These are phyloP conservation scores for sheep (Ovis aries) DNA, from an alignment of 2,113 vertebrate species.

Conservation along the genomic window DNA sequence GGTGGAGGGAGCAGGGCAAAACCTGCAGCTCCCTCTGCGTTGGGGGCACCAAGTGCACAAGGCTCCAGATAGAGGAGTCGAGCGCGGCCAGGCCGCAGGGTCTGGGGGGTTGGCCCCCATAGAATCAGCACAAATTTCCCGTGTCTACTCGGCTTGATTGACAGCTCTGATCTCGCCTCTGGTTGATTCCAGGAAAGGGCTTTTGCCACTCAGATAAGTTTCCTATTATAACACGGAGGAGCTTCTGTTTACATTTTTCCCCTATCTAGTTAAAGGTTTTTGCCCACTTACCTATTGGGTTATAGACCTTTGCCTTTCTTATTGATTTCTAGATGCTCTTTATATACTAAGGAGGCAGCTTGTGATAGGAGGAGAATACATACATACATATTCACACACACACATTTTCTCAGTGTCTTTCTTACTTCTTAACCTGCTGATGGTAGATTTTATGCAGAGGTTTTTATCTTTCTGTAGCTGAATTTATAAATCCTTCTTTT, in stretches of 20 bases:
- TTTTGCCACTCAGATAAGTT: background rate
- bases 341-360: background rate
- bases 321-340: background rate
- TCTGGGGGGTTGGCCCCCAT: background rate
- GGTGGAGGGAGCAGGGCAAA: accelerated
- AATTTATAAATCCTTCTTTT: background rate
- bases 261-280: background rate
- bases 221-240: background rate
- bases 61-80: accelerated
- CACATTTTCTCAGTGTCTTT: background rate
- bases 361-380: background rate
- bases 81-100: background rate
- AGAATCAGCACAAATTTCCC: background rate
- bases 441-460: background rate
- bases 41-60: accelerated
- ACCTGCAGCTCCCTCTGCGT: accelerated
- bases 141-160: background rate
- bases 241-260: background rate
- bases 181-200: background rate
- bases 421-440: background rate
- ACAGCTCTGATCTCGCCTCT: background rate
- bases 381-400: accelerated
- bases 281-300: background rate
- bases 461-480: background rate
- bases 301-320: background rate